Conservation (phyloP, 2,113 vertebrate genomes). For the Tachuris rubrigastra region DNA sequence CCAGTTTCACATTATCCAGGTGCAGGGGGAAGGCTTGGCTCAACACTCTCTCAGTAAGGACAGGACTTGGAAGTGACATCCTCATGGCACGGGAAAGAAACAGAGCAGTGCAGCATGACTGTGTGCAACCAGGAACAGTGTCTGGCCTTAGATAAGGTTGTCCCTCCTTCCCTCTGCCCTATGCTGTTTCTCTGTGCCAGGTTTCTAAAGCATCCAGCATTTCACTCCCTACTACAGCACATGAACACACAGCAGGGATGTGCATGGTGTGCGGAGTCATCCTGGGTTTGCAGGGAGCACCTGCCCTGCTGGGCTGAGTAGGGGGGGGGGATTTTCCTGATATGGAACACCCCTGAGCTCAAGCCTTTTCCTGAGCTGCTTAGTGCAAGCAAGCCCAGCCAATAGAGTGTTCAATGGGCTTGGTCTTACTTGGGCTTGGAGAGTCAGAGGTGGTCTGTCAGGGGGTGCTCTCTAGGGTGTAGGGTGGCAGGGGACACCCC, state of each 20-base stretch:
- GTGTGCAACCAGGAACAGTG: neutral
- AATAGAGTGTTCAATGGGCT: accelerated
- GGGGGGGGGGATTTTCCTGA: accelerated
- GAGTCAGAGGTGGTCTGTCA: neutral
- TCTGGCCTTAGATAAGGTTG: neutral
- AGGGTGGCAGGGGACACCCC: neutral
- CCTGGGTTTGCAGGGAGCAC: neutral
- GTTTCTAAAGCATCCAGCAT: accelerated
- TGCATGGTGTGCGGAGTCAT: accelerated
- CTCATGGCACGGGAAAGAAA: accelerated
- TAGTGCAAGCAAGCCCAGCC: neutral
- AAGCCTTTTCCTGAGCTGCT: neutral
- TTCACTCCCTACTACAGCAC: accelerated
- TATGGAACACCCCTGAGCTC: accelerated
- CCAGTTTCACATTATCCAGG: accelerated
- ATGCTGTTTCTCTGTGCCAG: neutral
- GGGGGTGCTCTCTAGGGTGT: neutral
- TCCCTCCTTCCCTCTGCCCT: neutral
- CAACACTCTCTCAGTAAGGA: accelerated
- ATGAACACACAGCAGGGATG: accelerated
- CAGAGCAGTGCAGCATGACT: accelerated
- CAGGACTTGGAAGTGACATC: neutral
- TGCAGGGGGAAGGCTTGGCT: neutral
- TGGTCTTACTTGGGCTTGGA: neutral
- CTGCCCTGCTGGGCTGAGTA: accelerated